Evolutionary conservation across 2,113 vertebrate genomes (phyloP).

Genomic region (Tragelaphus imberbis): DNA sequence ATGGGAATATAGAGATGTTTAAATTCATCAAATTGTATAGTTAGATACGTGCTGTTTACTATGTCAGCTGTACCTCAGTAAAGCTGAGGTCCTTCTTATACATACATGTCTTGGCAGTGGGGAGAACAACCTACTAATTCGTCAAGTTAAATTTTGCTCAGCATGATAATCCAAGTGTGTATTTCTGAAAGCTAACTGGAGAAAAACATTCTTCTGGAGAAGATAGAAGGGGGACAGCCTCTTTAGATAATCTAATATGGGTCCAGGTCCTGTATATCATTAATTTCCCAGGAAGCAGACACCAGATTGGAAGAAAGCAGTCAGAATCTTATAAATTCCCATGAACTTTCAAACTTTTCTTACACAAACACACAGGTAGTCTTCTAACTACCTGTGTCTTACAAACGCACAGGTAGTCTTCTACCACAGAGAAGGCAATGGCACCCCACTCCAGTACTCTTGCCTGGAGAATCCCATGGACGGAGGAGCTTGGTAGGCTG

Average conservation of each 20-base stretch:
- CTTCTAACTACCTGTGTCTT: too few relatives aligned
- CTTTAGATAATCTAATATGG: not conserved
- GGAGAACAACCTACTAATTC: not conserved
- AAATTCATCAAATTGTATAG: not conserved
- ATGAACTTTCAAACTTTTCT: not conserved
- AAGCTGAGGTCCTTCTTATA: not conserved
- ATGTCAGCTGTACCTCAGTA: not conserved
- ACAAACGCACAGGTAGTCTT: not conserved
- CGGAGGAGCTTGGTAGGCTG: too few relatives aligned
- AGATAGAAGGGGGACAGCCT: not conserved
- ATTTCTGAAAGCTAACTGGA: not conserved
- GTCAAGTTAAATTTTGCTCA: not conserved
- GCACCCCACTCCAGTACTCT: too few relatives aligned
- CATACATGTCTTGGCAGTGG: not conserved
- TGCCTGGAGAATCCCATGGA: too few relatives aligned
- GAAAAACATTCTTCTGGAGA: not conserved
- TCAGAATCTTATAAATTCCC: not conserved
- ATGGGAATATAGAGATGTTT: not conserved
- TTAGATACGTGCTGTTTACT: not conserved
- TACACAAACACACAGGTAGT: not conserved
- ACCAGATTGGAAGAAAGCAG: not conserved
- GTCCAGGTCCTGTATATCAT: not conserved
- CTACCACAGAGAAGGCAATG: not conserved
- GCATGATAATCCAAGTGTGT: not conserved
- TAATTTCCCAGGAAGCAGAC: not conserved